Evolutionary conservation across 1,140 invertebrate species (phyloP).

Genomic region (Drosophila ironensis): DNA sequence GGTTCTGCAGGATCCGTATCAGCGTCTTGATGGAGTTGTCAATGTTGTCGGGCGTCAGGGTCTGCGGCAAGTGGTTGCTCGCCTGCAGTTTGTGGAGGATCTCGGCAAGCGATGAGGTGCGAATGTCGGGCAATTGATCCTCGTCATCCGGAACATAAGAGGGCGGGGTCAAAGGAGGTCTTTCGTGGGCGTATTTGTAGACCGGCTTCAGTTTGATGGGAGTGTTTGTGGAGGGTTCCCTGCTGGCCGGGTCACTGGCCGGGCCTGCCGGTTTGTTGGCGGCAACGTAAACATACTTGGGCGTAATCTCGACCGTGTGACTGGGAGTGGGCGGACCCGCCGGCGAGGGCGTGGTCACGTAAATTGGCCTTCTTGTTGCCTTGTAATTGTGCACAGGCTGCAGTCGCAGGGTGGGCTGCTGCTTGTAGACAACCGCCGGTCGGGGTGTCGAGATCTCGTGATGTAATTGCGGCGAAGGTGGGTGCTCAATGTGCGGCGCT

Average conservation of each 20-base stretch:
- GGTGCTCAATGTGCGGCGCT: slow-evolving; percentile 54
- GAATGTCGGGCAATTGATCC: slow-evolving; percentile 73
- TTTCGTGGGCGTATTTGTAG: slow-evolving; percentile 45
- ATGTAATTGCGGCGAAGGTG: slow-evolving; percentile 29
- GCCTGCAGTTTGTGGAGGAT: slow-evolving; percentile 87
- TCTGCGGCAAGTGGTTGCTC: slow-evolving; percentile 88
- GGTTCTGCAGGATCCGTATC: slow-evolving; percentile 86
- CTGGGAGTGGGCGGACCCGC: slow-evolving; percentile 27
- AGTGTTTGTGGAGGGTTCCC: slow-evolving; percentile 41
- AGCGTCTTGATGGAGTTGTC: slow-evolving; percentile 89
- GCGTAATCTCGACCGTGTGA: slow-evolving; percentile 67
- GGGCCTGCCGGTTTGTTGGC: slow-evolving; percentile 11
- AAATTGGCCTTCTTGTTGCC: slow-evolving; percentile 60
- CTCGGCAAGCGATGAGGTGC: slow-evolving; percentile 81
- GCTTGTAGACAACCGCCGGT: slow-evolving; percentile 46
- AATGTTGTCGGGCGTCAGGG: slow-evolving; percentile 88
- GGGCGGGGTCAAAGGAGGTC: slow-evolving; percentile 13
- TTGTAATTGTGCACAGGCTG: slow-evolving; percentile 59
- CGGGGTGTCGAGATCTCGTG: slow-evolving; percentile 40
- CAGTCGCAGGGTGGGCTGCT: slow-evolving; percentile 59
- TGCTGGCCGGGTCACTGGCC: slow-evolving; percentile 1
- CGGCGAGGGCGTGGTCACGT: slow-evolving; percentile 38
- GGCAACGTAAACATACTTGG: slow-evolving; percentile 62
- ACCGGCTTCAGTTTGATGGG: slow-evolving; percentile 66
- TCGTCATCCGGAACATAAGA: slow-evolving; percentile 28